A percentile compares a stretch with the other conserved stretches of the same genome.
Evolutionary conservation across 1,140 invertebrate genomes (phyloP).

Genomic region (Eufriesea mexicana): DNA sequence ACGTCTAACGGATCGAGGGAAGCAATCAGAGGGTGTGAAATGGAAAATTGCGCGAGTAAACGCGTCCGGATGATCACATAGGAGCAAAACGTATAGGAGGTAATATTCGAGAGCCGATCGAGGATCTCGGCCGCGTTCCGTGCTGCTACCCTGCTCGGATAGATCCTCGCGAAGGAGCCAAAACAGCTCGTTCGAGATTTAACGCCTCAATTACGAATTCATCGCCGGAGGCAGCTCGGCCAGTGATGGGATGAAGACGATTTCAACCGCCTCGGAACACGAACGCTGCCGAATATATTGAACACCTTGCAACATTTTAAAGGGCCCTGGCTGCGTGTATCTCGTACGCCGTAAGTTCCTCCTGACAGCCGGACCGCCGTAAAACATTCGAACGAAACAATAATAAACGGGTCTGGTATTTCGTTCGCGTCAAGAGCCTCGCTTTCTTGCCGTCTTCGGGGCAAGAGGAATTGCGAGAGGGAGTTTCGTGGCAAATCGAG

Average conservation of each 20-base stretch:
- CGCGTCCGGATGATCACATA: no score
- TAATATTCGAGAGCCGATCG: background rate
- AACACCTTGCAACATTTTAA: constrained; percentile 40
- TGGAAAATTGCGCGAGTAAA: no score
- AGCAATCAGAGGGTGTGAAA: no score
- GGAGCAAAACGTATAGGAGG: background rate
- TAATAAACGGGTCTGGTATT: constrained; percentile 30
- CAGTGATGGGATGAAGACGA: constrained; percentile 49
- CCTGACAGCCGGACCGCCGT: constrained; percentile 27
- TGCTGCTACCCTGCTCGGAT: constrained; percentile 32
- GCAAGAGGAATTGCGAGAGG: background rate
- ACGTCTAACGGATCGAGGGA: no score
- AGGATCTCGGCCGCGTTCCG: background rate
- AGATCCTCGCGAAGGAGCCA: constrained; percentile 53
- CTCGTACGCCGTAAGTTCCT: constrained; percentile 27
- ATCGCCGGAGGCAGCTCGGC: constrained; percentile 21
- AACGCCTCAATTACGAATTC: constrained; percentile 57
- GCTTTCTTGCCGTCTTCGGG: background rate
- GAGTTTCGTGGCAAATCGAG: background rate
- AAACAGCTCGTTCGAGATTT: constrained; percentile 51
- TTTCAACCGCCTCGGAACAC: constrained; percentile 40
- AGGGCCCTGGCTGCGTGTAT: constrained; percentile 19
- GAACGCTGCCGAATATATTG: constrained; percentile 47
- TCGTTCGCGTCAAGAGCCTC: background rate
- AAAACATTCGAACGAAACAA: constrained; percentile 45